These are phyloP conservation scores for Phyllostomus discolor DNA, from an alignment of 2,113 vertebrate genomes.

Conservation along the genomic window DNA sequence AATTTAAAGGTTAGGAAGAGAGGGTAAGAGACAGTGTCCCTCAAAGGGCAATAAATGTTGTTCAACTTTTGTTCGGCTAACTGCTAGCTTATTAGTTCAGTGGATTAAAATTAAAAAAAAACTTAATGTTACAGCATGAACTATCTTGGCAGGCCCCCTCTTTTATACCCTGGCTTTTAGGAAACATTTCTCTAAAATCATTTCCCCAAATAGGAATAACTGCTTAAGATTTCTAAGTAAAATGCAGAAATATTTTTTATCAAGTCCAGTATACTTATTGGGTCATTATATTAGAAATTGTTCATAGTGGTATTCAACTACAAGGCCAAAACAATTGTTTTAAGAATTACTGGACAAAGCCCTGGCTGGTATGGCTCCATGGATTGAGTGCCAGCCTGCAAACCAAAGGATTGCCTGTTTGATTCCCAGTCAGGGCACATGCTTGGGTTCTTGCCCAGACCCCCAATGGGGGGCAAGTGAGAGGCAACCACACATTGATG, in stretches of 20 bases:
- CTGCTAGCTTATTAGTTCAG: neutral
- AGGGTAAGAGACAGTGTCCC: neutral
- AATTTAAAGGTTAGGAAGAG: neutral
- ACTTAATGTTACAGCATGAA: neutral
- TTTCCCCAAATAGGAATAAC: neutral
- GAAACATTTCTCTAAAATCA: neutral
- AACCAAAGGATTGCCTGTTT: too few relatives aligned
- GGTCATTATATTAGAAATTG: neutral
- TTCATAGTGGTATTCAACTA: neutral
- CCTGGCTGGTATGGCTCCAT: too few relatives aligned
- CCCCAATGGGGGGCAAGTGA: too few relatives aligned
- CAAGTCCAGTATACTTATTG: neutral
- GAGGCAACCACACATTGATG: too few relatives aligned
- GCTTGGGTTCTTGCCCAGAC: too few relatives aligned
- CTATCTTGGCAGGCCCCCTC: neutral
- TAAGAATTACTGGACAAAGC: neutral
- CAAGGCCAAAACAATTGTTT: neutral
- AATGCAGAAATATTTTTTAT: constrained; percentile 2
- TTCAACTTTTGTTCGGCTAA: neutral
- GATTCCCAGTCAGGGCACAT: too few relatives aligned
- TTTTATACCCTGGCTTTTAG: neutral
- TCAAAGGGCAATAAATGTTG: neutral
- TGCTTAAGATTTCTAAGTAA: constrained; percentile 5
- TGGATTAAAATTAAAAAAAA: neutral
- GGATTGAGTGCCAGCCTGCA: too few relatives aligned